Base-by-base conservation (phyloP, 2,113 vertebrate species). In the Meriones unguiculatus region DNA sequence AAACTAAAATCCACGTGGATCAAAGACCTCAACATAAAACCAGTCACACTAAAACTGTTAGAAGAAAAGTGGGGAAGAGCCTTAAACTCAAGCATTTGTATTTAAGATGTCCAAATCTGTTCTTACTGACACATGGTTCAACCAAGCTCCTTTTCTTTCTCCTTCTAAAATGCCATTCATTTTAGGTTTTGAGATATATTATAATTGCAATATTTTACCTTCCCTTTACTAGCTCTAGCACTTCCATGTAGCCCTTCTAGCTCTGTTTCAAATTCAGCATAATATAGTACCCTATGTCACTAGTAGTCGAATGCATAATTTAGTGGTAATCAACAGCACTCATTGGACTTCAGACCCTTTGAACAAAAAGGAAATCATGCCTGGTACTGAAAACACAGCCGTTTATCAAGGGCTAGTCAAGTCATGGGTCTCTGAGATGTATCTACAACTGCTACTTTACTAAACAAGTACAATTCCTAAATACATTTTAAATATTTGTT, bases 41-140 rank as follows among this genome's bases (percentile, higher is more conserved):
- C 41, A 3, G 41, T 3, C 41, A 46, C 41, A 46, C 41, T 46
- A 46, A 46, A 46, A 46, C 41, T 2, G 4, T 46, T 46, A 46
- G 41, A 46, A 46, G 41, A 46, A 46, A 46, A 46, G 41, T 46
- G 41, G 41, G 41, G 41, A 92, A 92, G 64, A 86, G 35, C 32
- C 7, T 32, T 80, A 10, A 96, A 90, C 59, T 94, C 92, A 97
- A 95, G 87, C 1, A n/a, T 54, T 96, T 87, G 8, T 89, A 75
- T 80, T 86, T 30, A 64, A 7, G 84, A 85, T 87, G 78, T 88
- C 64, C 12, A 80, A 84, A 87, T 85, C 35, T 75, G 3, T 0
- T 38, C n/a, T 59, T 76, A 17, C 69, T 28, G 7, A 78, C 72
- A 24, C 30, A 78, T 69, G 52, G 2, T 5, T 8, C 8, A 32